Base-by-base conservation (phyloP, 2,888 invertebrate genomes). In the Eupelmus urozonus region DNA sequence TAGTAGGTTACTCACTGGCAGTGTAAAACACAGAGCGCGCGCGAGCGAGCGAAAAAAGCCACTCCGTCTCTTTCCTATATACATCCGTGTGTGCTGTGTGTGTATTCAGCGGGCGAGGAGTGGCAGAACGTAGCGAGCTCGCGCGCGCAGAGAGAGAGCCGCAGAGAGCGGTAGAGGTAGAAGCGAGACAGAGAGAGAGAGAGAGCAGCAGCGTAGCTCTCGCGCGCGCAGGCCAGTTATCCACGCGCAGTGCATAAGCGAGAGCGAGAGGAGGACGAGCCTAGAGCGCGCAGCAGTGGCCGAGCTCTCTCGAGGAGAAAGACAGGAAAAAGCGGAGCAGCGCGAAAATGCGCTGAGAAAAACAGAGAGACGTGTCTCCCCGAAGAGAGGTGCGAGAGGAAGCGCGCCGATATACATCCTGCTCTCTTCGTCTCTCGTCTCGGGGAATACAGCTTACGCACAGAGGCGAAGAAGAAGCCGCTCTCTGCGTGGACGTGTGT, bases 261-360 rank as follows among this genome's bases (percentile, higher is more conserved):
- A 34, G 34, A n/a, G n/a, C 34, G 34, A 34, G 34, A 34, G 34
- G 9, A n/a, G n/a, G n/a, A n/a, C n/a, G n/a, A n/a, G n/a, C n/a
- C n/a, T n/a, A n/a, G n/a, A n/a, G n/a, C n/a, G n/a, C n/a, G n/a
- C n/a, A 40, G 59, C 65, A 49, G 27, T 45, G 45, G 45, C 23
- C 18, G 16, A n/a, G 3, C 9, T 40, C 9, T 40, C 49, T 23
- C 55, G 55, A 13, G 13, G 55, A 23, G 18, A 7, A 20, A 18
- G 55, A 13, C 55, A n/a, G 4, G n/a, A 4, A 13, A 16, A n/a
- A 13, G 11, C 49, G 49, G 53, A 53, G 23, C 5, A 9, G 53
- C 57, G 29, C 59, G 13, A 59, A 59, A 59, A 59, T 59, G 59
- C 59, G 59, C 59, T 59, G 59, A 59, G 18, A 45, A 2, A 16